phyloP scores from a whole-genome alignment of 2,888 invertebrate species.

The Pogonocherus hispidulus region DNA sequence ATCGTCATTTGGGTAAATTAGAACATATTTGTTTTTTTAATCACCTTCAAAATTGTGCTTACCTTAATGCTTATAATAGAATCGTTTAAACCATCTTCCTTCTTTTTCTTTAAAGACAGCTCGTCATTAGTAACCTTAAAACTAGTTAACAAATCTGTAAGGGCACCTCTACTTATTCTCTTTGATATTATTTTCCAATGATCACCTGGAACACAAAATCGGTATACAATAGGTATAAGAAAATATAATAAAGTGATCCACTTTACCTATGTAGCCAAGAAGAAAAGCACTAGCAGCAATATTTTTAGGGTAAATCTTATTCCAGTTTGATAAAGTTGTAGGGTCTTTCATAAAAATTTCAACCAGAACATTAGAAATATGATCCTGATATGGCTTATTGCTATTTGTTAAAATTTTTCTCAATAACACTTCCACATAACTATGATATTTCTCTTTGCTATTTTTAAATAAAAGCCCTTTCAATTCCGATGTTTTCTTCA shows the following conservation, averaged over 20 bases:
- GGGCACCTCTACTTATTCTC: slow-evolving; percentile 65
- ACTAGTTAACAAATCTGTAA: slow-evolving; percentile 69
- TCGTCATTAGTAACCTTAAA: slow-evolving; percentile 69
- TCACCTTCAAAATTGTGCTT: no score
- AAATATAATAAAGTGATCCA: not conserved
- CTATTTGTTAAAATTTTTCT: slow-evolving; percentile 74
- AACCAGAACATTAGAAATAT: slow-evolving; percentile 74
- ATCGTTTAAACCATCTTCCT: slow-evolving; percentile 63
- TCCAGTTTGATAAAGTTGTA: slow-evolving; percentile 78
- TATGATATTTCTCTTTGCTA: slow-evolving; percentile 65
- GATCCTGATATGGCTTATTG: slow-evolving; percentile 70
- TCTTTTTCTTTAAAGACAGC: slow-evolving; percentile 67
- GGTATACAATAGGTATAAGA: not conserved
- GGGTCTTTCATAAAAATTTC: slow-evolving; percentile 76
- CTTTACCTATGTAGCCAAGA: slow-evolving; percentile 73
- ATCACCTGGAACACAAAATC: slow-evolving; percentile 59
- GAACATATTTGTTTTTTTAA: no score
- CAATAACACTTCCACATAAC: slow-evolving; percentile 76
- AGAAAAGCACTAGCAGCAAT: slow-evolving; percentile 77
- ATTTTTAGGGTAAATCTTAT: slow-evolving; percentile 77
- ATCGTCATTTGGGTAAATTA: no score
- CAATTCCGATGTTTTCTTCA: slow-evolving; percentile 65
- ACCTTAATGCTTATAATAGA: slow-evolving; percentile 61
- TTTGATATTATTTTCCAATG: slow-evolving; percentile 66
- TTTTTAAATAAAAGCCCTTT: slow-evolving; percentile 60